Base-by-base conservation (phyloP, 2,888 invertebrate genomes). In the Theodoxus fluviatilis region DNA sequence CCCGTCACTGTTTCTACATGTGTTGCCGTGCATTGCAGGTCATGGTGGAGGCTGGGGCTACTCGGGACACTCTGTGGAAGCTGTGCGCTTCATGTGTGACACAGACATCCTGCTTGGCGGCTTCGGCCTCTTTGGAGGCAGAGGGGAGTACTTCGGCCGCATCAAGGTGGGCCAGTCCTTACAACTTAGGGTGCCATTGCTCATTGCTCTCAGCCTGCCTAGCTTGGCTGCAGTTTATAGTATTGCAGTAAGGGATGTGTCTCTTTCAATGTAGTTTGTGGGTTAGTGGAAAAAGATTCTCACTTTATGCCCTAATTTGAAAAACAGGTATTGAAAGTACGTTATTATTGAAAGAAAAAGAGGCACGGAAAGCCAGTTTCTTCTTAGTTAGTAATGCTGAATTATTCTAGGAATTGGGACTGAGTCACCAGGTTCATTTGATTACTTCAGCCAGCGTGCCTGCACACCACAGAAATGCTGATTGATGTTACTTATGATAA, bases 1-100 rank as follows among this genome's bases (percentile, higher is more conserved):
- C n/a, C n/a, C n/a, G 15, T 59, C n/a, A 35, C 37, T 47, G 9
- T 37, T 47, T 57, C 35, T 18, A 35, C n/a, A n/a, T n/a, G n/a
- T n/a, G n/a, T n/a, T n/a, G n/a, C n/a, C n/a, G n/a, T n/a, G n/a
- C 37, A 65, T 65, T 74, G 0, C 76, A 91, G 90, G 89, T 87
- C 94, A 95, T 83, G 98, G 98, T 1, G 97, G 97, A 35, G 97
- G 97, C 4, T 98, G 98, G 98, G 98, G 98, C 1, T 98, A 98
- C 87, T 95, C 96, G 0, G 96, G 94, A 0, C 96, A 97, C 84
- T 96, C 96, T 2, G 92, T 98, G 33, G 98, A 98, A 88, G 98
- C 98, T 0, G 93, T 98, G 75, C 91, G 98, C 64, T 98, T 98
- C 86, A 94, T 94, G 91, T 92, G 93, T 67, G 96, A 97, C 85